A percentile compares a stretch with the other conserved stretches of the same genome.
Conservation (phyloP, 2,113 vertebrate species). For the Gobiocypris rarus region DNA sequence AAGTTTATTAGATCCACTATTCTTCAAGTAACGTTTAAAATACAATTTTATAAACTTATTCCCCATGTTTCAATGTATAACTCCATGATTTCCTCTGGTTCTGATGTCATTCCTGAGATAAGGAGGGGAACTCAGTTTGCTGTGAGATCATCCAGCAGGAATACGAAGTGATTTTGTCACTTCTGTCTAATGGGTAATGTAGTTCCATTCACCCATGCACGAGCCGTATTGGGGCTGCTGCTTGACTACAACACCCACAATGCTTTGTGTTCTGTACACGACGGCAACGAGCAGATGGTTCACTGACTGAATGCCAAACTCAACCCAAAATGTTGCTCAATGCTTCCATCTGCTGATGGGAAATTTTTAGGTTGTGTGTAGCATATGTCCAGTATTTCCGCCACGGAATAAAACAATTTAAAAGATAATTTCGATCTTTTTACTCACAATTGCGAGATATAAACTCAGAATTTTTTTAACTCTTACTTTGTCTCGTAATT, state of each 20-base stretch:
- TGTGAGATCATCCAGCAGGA: conserved; percentile 79
- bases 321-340: background rate
- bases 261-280: conserved; percentile 56
- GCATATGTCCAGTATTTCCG: background rate
- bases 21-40: background rate
- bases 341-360: conserved; percentile 61
- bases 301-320: conserved; percentile 5
- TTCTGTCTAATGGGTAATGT: conserved; percentile 66
- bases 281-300: conserved; percentile 40
- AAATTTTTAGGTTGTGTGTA: background rate
- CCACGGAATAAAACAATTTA: too few relatives aligned
- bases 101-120: conserved; percentile 49
- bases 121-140: conserved; percentile 65
- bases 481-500: too few relatives aligned
- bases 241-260: conserved; percentile 63
- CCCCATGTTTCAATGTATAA: background rate
- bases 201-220: conserved; percentile 59
- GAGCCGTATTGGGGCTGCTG: too few relatives aligned
- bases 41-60: background rate
- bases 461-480: too few relatives aligned
- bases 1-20: conserved; percentile 1
- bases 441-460: too few relatives aligned
- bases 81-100: conserved; percentile 48
- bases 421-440: too few relatives aligned
- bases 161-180: conserved; percentile 40